Evolutionary conservation across 2,888 invertebrate species (phyloP).

Genomic region (Andrena dorsata): DNA sequence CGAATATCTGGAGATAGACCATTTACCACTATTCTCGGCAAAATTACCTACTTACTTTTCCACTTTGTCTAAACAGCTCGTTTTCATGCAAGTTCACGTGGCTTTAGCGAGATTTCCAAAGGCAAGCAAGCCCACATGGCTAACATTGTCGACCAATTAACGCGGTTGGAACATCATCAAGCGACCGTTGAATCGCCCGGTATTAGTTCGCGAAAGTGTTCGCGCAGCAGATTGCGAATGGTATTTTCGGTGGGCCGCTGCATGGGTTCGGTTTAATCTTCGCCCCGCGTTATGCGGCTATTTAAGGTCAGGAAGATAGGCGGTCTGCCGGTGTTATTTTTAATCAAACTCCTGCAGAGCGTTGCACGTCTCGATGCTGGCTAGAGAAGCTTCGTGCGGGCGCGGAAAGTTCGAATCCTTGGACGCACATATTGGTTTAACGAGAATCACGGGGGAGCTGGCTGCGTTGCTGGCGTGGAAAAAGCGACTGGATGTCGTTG

Average conservation of each 20-base stretch:
- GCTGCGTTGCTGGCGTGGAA: neutral
- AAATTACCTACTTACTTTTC: too few species aligned
- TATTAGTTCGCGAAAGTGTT: constrained; percentile 37
- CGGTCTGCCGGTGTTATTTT: constrained; percentile 48
- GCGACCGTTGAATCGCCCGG: constrained; percentile 17
- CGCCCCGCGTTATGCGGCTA: constrained; percentile 43
- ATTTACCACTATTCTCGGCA: too few species aligned
- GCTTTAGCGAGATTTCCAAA: constrained; percentile 17
- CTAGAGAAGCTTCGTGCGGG: neutral
- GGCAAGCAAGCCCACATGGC: neutral
- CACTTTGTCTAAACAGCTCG: neutral
- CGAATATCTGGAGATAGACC: too few species aligned
- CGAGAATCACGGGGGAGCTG: constrained; percentile 10
- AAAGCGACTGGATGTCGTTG: neutral
- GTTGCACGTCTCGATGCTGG: neutral
- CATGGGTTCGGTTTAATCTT: constrained; percentile 49
- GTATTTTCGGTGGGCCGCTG: constrained; percentile 39
- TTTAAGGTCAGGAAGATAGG: constrained; percentile 32
- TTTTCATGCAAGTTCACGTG: constrained; percentile 20
- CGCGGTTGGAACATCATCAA: constrained; percentile 23
- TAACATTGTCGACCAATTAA: constrained; percentile 36
- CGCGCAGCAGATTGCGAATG: constrained; percentile 21
- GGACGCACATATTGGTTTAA: constrained; percentile 31
- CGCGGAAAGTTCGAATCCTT: constrained; percentile 39
- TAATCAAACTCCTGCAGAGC: constrained; percentile 57